These are phyloP conservation scores for Apistogramma diplotaenia DNA, from an alignment of 2,113 vertebrate species.

Conservation along the genomic window DNA sequence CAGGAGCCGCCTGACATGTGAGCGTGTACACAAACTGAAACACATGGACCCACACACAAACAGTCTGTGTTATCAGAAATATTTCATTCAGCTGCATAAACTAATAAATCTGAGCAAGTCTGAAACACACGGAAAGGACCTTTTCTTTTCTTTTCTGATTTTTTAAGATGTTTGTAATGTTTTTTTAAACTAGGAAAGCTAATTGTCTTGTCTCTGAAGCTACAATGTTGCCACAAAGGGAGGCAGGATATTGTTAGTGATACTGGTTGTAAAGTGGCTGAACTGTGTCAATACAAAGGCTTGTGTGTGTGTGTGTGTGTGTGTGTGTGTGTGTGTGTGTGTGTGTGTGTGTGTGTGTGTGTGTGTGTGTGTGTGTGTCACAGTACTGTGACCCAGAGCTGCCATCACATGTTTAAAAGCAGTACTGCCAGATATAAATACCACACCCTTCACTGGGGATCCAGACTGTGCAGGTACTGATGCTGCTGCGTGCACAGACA, in stretches of 20 bases:
- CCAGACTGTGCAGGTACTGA: not conserved
- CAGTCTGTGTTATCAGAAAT: conserved; percentile 12
- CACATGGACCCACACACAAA: conserved; percentile 9
- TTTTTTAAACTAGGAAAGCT: not conserved
- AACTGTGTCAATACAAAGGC: not conserved
- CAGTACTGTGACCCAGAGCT: conserved; percentile 30
- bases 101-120: not conserved
- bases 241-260: not conserved
- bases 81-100: not conserved
- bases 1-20: conserved; percentile 39
- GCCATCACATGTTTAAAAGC: conserved; percentile 52
- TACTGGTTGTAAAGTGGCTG: not conserved
- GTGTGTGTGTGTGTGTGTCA: not conserved
- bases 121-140: not conserved
- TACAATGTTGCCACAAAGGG: not conserved
- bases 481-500: not conserved
- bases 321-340: too few relatives aligned
- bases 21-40: conserved; percentile 8
- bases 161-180: not conserved
- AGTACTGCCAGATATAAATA: conserved; percentile 31
- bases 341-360: too few relatives aligned
- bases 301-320: too few relatives aligned
- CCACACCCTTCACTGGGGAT: not conserved
- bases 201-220: not conserved
- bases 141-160: too few relatives aligned